phyloP scores from a whole-genome alignment of 2,888 invertebrate genomes.

The Lomographa bimaculata region DNA sequence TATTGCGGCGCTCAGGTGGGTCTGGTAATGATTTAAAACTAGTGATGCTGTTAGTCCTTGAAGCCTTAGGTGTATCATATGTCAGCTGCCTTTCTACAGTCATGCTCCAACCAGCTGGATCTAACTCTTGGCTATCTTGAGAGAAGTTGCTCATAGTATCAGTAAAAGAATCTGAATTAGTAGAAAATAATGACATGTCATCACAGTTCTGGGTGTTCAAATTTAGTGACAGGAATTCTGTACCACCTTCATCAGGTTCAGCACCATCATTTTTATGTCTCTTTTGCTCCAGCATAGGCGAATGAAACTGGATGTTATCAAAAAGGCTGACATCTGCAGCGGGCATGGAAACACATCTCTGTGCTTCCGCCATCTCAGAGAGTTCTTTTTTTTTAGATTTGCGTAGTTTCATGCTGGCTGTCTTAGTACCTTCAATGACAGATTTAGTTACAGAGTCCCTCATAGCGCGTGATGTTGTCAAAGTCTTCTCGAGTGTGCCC shows the following conservation, averaged over 20 bases:
- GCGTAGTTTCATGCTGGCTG: conserved; percentile 77
- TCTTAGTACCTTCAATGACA: conserved; percentile 85
- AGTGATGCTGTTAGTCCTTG: conserved; percentile 60
- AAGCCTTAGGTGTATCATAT: conserved; percentile 68
- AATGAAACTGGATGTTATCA: conserved; percentile 86
- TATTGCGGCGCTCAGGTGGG: conserved; percentile 44
- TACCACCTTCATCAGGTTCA: conserved; percentile 28
- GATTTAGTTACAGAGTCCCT: conserved; percentile 83
- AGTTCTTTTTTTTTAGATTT: conserved; percentile 53
- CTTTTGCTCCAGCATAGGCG: conserved; percentile 80
- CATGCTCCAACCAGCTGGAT: conserved; percentile 42
- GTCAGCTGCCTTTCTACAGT: conserved; percentile 45
- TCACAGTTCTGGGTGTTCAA: conserved; percentile 61
- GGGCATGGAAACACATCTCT: conserved; percentile 83
- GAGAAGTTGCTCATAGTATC: conserved; percentile 66
- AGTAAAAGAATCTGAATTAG: conserved; percentile 64
- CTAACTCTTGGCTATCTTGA: conserved; percentile 58
- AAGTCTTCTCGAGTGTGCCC: conserved; percentile 73
- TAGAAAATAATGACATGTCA: conserved; percentile 65
- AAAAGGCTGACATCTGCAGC: conserved; percentile 83
- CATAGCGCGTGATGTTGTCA: conserved; percentile 75
- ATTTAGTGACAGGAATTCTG: conserved; percentile 50
- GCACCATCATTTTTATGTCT: conserved; percentile 53
- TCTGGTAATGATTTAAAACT: conserved; percentile 58
- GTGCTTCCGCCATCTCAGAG: conserved; percentile 45